Conservation (phyloP, 2,888 invertebrate species). For the Meghimatium bilineatum region DNA sequence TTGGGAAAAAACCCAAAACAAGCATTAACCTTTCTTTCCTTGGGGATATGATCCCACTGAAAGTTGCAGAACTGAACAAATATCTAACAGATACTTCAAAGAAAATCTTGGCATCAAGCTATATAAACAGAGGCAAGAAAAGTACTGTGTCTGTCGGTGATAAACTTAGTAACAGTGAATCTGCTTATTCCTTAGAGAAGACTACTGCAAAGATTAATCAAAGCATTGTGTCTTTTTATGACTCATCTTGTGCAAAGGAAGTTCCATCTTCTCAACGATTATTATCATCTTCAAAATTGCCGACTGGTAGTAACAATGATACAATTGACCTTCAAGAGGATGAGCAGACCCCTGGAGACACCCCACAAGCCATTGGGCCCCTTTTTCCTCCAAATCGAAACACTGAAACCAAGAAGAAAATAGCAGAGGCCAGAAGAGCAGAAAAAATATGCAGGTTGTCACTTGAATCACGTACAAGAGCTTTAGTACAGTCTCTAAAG, state of each 20-base stretch:
- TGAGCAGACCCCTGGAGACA: slow-evolving; percentile 20
- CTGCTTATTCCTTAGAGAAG: slow-evolving; percentile 48
- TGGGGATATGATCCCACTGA: slow-evolving; percentile 36
- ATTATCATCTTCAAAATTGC: neutral
- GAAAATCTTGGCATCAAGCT: slow-evolving; percentile 21
- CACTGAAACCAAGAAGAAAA: slow-evolving; percentile 50
- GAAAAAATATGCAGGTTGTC: slow-evolving; percentile 60
- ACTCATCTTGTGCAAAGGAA: slow-evolving; percentile 39
- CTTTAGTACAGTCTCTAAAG: slow-evolving; percentile 61
- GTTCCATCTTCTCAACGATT: neutral
- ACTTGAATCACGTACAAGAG: slow-evolving; percentile 62
- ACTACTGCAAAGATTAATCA: slow-evolving; percentile 55
- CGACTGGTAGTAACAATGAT: neutral
- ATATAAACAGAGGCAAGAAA: neutral
- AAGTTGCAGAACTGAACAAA: slow-evolving; percentile 40
- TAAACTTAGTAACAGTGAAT: neutral
- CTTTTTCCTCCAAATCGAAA: slow-evolving; percentile 35
- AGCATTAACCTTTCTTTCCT: slow-evolving; percentile 10
- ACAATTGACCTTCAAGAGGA: slow-evolving; percentile 20
- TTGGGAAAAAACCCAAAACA: slow-evolving; percentile 20
- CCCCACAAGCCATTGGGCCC: slow-evolving; percentile 38
- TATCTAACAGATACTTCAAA: slow-evolving; percentile 37
- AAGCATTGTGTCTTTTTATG: slow-evolving; percentile 56
- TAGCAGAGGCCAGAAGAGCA: slow-evolving; percentile 54
- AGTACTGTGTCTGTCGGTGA: neutral